phyloP scores from a whole-genome alignment of 2,113 vertebrate species.

The Pangasianodon hypophthalmus region DNA sequence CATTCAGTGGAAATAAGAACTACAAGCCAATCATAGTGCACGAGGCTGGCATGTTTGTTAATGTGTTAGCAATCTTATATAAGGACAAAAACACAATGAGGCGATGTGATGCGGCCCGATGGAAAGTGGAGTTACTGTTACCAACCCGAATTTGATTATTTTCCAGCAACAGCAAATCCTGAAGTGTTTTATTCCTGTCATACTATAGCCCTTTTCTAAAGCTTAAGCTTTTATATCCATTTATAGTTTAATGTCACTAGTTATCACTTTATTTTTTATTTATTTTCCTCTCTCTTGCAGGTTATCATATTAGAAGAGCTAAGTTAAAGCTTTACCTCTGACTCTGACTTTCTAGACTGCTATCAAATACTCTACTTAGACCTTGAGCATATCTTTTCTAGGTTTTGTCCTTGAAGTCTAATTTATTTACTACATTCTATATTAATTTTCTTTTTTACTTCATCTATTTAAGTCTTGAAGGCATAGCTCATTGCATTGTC shows the following conservation, averaged over 20 bases:
- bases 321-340: too few species aligned
- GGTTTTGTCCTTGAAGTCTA: not conserved
- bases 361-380: not conserved
- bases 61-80: not conserved
- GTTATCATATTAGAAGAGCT: not conserved
- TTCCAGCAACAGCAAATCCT: not conserved
- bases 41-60: not conserved
- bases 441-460: not conserved
- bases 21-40: not conserved
- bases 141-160: not conserved
- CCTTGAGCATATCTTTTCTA: not conserved
- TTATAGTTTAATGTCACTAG: not conserved
- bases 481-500: not conserved
- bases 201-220: not conserved
- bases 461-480: not conserved
- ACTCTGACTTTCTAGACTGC: not conserved
- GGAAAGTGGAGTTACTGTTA: not conserved
- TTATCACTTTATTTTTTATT: not conserved
- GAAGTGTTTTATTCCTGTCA: not conserved
- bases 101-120: not conserved
- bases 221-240: too few species aligned
- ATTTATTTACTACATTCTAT: not conserved
- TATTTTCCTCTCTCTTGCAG: not conserved
- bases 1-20: not conserved
- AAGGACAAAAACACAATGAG: not conserved